Conservation (phyloP, 2,888 invertebrate species). For the Margaritifera margaritifera region DNA sequence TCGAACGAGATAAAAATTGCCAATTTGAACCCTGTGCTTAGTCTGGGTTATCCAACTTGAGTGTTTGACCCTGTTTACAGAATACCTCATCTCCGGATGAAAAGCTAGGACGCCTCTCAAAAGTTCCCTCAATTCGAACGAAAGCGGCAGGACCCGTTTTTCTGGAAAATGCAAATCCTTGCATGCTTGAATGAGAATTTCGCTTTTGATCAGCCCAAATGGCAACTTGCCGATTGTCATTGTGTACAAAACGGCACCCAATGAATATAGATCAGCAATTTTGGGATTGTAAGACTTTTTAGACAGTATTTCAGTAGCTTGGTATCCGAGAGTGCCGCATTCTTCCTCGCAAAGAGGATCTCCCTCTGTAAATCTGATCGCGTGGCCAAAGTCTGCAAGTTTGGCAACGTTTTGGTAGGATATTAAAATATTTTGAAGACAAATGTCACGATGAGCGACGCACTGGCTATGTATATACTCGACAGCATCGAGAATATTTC, state of each 20-base stretch:
- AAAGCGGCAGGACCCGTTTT: constrained; percentile 36
- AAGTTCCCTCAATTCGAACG: constrained; percentile 51
- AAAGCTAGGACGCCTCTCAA: constrained; percentile 56
- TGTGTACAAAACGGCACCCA: constrained; percentile 61
- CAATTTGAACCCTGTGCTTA: constrained; percentile 54
- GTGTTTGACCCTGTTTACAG: constrained; percentile 52
- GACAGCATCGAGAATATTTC: constrained; percentile 55
- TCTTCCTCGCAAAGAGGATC: constrained; percentile 52
- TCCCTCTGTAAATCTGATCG: constrained; percentile 43
- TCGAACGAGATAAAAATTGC: constrained; percentile 63
- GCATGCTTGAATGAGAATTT: constrained; percentile 38
- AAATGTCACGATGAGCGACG: constrained; percentile 62
- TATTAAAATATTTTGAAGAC: constrained; percentile 62
- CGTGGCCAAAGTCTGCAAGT: constrained; percentile 63
- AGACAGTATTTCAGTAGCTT: constrained; percentile 63
- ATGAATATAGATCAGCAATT: constrained; percentile 59
- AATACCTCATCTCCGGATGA: constrained; percentile 51
- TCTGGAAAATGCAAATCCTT: constrained; percentile 46
- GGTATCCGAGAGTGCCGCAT: constrained; percentile 55
- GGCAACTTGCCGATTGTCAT: constrained; percentile 63
- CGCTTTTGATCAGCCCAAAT: constrained; percentile 47
- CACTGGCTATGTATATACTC: constrained; percentile 56
- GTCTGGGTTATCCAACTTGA: constrained; percentile 44
- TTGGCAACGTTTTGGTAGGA: constrained; percentile 56
- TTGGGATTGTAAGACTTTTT: constrained; percentile 58